A percentile compares a stretch with the other conserved stretches of the same genome.
phyloP scores from a whole-genome alignment of 1,140 invertebrate genomes.

The Panagrolaimus sp. region DNA sequence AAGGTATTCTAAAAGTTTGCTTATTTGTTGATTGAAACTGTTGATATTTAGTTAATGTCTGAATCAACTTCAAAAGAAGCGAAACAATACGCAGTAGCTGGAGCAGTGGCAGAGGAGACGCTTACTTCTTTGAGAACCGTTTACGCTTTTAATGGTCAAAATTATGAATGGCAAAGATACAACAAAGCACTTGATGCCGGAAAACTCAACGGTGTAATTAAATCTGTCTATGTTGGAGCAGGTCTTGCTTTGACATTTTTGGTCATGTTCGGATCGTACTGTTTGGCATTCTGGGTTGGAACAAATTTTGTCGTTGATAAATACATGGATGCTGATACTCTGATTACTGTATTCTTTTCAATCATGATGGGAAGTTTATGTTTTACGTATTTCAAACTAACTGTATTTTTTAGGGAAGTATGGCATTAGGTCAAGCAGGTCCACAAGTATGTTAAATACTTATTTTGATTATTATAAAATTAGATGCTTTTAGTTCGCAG shows the following conservation, averaged over 20 bases:
- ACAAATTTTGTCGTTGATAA: slow-evolving; percentile 29
- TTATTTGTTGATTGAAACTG: too few relatives aligned
- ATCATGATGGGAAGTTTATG: slow-evolving; percentile 39
- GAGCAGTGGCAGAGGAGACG: slow-evolving; percentile 74
- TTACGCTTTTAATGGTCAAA: slow-evolving; percentile 73
- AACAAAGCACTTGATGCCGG: slow-evolving; percentile 56
- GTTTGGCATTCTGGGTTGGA: slow-evolving; percentile 47
- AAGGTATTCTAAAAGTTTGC: too few relatives aligned
- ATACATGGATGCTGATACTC: not conserved
- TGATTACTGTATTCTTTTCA: slow-evolving; percentile 47
- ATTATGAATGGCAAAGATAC: slow-evolving; percentile 59
- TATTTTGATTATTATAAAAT: too few relatives aligned
- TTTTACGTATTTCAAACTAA: too few relatives aligned
- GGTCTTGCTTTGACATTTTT: slow-evolving; percentile 41
- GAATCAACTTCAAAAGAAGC: slow-evolving; percentile 67
- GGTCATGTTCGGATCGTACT: not conserved
- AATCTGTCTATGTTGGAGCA: slow-evolving; percentile 32
- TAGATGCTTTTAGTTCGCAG: too few relatives aligned
- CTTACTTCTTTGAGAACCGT: slow-evolving; percentile 73
- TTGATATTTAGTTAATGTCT: slow-evolving; percentile 38
- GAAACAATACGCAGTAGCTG: slow-evolving; percentile 72
- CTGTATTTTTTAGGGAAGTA: too few relatives aligned
- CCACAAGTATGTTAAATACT: slow-evolving; percentile 47
- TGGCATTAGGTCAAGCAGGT: not conserved
- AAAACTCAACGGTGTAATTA: slow-evolving; percentile 28